phyloP scores from a whole-genome alignment of 2,797 vertebrate genomes.

The Microcaecilia unicolor region DNA sequence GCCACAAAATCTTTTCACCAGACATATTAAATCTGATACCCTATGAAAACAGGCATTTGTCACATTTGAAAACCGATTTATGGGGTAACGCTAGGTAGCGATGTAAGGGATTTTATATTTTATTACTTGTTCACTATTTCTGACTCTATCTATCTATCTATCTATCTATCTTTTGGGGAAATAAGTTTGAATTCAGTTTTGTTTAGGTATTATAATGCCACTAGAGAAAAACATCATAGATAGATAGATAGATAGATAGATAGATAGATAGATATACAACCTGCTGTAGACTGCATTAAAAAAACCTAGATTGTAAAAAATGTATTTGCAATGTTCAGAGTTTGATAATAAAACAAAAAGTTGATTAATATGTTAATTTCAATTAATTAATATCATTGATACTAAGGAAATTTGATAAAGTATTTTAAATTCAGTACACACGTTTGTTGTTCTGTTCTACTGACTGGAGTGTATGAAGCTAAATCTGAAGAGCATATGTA shows the following conservation, averaged over 20 bases:
- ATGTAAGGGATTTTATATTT: slow-evolving; percentile 2
- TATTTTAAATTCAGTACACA: no score
- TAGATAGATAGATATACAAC: no score
- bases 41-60: slow-evolving; percentile 37
- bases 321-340: no score
- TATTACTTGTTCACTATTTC: not conserved
- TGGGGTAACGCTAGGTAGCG: slow-evolving; percentile 1
- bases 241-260: no score
- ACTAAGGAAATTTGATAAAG: no score
- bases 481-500: not conserved
- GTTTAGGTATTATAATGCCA: no score
- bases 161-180: no score
- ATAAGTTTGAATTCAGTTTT: not conserved
- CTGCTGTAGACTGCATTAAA: not conserved
- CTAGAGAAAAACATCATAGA: no score
- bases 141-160: not conserved
- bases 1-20: slow-evolving; percentile 21
- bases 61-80: slow-evolving; percentile 32
- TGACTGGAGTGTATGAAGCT: not conserved
- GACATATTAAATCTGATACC: slow-evolving; percentile 40
- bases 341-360: no score
- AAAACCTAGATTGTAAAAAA: no score
- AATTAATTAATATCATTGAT: no score
- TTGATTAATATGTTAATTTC: no score
- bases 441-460: not conserved